Base-by-base conservation (phyloP, 2,797 vertebrate genomes). In the Pseudopleuronectes americanus region DNA sequence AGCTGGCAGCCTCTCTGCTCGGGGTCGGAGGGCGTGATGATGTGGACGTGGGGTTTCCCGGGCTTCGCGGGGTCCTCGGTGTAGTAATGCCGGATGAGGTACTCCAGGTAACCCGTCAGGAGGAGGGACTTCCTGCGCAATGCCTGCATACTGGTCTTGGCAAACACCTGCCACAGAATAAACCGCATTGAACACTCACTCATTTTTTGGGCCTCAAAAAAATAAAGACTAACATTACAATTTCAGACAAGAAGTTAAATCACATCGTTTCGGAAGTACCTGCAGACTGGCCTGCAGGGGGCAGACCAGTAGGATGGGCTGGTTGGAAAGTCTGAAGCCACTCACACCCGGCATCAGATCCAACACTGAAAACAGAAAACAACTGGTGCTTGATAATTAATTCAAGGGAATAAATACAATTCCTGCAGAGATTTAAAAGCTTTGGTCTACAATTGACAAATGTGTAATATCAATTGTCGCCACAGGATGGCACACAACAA, bases 311-410 rank as follows among this genome's bases (percentile, higher is more conserved):
- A 99, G 90, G 83, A 99, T 88, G 17, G 97, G 95, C 87, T 97
- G 97, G 86, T 99, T 99, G 4, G 97, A 97, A 59, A 99, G 90
- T 64, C 97, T 93, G 90, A 96, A 99, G 81, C 97, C 97, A 65
- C 75, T 94, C 78, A 96, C 90, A 43, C 98, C 98, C 31, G 95
- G 89, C 81, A 91, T 96, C 84, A 97, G 92, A 8, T 93, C 85
- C 90, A 95, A 56, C 75, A 76, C 95, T 95, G 78, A 41, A 2
- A 62, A 56, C 4, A 74, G 14, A 38, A 36, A 14, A 2, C 9
- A 16, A n/a, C 13, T 3, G 6, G 14, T 3, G 6, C 21, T 38
- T 13, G 13, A 38, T 23, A 6, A 24, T 43, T 4, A 7, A 31
- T 9, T 17, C 1, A 62, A 2, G 17, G 1, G 43, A 6, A 47